phyloP scores from a whole-genome alignment of 2,888 invertebrate species.

The Campopleginae sp. region DNA sequence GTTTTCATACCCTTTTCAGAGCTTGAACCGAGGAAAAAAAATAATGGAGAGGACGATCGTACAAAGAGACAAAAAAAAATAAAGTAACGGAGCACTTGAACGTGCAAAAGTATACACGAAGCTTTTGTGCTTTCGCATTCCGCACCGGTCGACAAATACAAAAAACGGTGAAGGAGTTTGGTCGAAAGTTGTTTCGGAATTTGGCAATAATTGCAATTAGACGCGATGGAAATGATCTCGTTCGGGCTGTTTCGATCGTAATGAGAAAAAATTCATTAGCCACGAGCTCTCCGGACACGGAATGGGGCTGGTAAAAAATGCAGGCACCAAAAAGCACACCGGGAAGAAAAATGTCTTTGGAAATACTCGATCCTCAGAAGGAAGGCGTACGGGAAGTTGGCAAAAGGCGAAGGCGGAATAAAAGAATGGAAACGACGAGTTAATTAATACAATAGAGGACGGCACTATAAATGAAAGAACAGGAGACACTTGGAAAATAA shows the following conservation, averaged over 20 bases:
- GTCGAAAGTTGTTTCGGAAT: background rate
- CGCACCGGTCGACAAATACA: background rate
- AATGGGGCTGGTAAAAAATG: background rate
- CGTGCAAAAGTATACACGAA: background rate
- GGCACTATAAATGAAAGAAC: background rate
- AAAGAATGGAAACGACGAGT: conserved; percentile 16
- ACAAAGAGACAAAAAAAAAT: background rate
- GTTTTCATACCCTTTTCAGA: background rate
- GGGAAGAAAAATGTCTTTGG: background rate
- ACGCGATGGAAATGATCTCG: background rate
- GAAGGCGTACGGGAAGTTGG: background rate
- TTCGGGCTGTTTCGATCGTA: background rate
- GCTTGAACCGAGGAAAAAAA: conserved; percentile 17
- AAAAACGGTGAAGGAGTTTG: background rate
- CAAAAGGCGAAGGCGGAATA: background rate
- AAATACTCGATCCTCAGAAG: background rate
- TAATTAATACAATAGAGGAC: conserved; percentile 43
- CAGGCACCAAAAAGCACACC: background rate
- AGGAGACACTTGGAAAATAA: conserved; percentile 28
- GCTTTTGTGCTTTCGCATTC: background rate
- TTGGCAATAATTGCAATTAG: background rate
- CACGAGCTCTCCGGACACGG: background rate
- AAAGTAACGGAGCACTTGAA: background rate
- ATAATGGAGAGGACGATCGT: conserved; percentile 12
- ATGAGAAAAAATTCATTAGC: background rate